Conservation (phyloP, 1,140 invertebrate species). For the Drosophila santomea region DNA sequence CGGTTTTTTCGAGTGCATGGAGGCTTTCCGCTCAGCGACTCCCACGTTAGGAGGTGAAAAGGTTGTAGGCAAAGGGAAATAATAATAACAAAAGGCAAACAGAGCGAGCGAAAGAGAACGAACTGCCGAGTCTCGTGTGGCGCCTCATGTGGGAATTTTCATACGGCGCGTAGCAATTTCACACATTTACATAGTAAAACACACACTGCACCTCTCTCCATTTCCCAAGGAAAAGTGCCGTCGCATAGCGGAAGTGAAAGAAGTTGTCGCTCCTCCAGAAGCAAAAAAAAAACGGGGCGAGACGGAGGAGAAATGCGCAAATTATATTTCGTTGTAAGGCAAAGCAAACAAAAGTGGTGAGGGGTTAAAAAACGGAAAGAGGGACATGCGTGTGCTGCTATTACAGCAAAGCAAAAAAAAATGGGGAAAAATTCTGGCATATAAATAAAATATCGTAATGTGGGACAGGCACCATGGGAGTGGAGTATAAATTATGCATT, state of each 20-base stretch:
- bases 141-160: slow-evolving; percentile 77
- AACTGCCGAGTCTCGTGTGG: slow-evolving; percentile 40
- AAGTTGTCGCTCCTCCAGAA: slow-evolving; percentile 56
- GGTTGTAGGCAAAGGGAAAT: slow-evolving; percentile 70
- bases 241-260: slow-evolving; percentile 78
- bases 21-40: slow-evolving; percentile 5
- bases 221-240: slow-evolving; percentile 67
- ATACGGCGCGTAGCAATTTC: slow-evolving; percentile 79
- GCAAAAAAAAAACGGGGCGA: slow-evolving; percentile 28
- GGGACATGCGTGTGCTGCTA: slow-evolving; percentile 40
- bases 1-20: slow-evolving; percentile 10
- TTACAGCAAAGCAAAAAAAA: slow-evolving; percentile 71
- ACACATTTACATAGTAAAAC: slow-evolving; percentile 82
- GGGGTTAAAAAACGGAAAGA: slow-evolving; percentile 1
- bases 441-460: slow-evolving; percentile 61
- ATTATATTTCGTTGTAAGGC: slow-evolving; percentile 77
- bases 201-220: slow-evolving; percentile 49
- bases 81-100: slow-evolving; percentile 82
- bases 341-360: slow-evolving; percentile 56
- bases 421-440: slow-evolving; percentile 36
- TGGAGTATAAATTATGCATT: slow-evolving; percentile 45
- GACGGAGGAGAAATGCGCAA: slow-evolving; percentile 47
- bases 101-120: slow-evolving; percentile 27
- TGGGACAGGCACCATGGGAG: slow-evolving; percentile 48
- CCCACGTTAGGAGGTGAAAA: slow-evolving; percentile 21